phyloP scores from a whole-genome alignment of 2,888 invertebrate genomes.

The Branchellion lobata region DNA sequence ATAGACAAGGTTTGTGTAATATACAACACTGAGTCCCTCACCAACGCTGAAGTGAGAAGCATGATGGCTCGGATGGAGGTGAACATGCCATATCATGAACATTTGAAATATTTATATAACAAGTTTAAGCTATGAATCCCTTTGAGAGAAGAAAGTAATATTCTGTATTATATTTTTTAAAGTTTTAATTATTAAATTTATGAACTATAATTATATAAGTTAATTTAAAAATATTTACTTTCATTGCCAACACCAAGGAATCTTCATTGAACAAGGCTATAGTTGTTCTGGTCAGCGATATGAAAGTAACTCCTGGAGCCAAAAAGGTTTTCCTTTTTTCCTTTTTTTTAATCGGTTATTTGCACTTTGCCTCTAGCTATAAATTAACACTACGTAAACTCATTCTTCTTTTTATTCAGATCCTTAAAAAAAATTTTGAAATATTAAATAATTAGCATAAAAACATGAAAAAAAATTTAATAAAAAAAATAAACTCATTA shows the following conservation, averaged over 20 bases:
- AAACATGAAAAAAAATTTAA: no score
- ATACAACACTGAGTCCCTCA: not conserved
- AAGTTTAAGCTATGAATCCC: no score
- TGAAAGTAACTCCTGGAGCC: constrained; percentile 1
- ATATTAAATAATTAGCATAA: no score
- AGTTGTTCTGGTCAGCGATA: not conserved
- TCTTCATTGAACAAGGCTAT: not conserved
- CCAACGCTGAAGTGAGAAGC: not conserved
- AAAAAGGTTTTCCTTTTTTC: not conserved
- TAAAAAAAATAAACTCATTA: no score
- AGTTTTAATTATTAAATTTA: no score
- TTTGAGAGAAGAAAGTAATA: no score
- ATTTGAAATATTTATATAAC: not conserved
- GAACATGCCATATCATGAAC: not conserved
- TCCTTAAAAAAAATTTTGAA: no score
- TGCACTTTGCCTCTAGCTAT: not conserved
- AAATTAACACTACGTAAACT: not conserved
- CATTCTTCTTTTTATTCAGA: not conserved
- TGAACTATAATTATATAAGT: no score
- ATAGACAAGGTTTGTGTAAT: not conserved
- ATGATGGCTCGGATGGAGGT: constrained; percentile 2
- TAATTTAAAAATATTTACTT: no score
- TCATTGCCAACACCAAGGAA: no score
- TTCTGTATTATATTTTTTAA: no score
- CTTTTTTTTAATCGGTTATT: not conserved